phyloP scores from a whole-genome alignment of 2,888 invertebrate genomes.

The Oxyteleia sp. region DNA sequence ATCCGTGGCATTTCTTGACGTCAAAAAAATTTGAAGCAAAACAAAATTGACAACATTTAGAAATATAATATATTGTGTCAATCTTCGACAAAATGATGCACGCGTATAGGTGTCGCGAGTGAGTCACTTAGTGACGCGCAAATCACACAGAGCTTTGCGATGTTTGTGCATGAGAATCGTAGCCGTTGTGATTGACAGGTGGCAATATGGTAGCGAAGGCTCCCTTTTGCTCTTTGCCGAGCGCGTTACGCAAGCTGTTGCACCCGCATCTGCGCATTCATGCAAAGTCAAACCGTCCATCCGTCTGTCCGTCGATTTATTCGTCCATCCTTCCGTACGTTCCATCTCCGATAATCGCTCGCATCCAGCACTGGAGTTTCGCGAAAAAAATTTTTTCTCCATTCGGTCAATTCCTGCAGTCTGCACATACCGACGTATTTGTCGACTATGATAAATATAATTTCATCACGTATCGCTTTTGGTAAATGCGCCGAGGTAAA shows the following conservation, averaged over 20 bases:
- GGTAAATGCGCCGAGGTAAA: not conserved
- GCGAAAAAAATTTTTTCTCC: constrained; percentile 45
- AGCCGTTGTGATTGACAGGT: constrained; percentile 87
- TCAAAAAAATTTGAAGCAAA: not conserved
- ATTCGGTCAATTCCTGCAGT: constrained; percentile 14
- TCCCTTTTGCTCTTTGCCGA: constrained; percentile 80
- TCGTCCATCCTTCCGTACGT: constrained; percentile 78
- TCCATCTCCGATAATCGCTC: constrained; percentile 84
- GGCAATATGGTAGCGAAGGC: constrained; percentile 85
- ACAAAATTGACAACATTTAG: constrained; percentile 31
- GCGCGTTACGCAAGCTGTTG: constrained; percentile 88
- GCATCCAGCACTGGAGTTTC: constrained; percentile 60
- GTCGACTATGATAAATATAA: constrained; percentile 61
- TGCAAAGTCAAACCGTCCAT: constrained; percentile 86
- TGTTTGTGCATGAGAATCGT: constrained; percentile 69
- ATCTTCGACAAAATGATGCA: constrained; percentile 49
- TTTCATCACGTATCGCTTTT: constrained; percentile 11
- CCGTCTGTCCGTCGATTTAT: constrained; percentile 79
- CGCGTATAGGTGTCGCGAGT: constrained; percentile 59
- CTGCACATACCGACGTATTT: constrained; percentile 30
- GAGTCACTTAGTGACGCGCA: constrained; percentile 72
- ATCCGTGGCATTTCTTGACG: not conserved
- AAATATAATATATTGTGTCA: constrained; percentile 54
- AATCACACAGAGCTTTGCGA: constrained; percentile 68
- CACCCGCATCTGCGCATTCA: constrained; percentile 88